phyloP scores from a whole-genome alignment of 2,113 vertebrate species.

The Urocolius indicus region DNA sequence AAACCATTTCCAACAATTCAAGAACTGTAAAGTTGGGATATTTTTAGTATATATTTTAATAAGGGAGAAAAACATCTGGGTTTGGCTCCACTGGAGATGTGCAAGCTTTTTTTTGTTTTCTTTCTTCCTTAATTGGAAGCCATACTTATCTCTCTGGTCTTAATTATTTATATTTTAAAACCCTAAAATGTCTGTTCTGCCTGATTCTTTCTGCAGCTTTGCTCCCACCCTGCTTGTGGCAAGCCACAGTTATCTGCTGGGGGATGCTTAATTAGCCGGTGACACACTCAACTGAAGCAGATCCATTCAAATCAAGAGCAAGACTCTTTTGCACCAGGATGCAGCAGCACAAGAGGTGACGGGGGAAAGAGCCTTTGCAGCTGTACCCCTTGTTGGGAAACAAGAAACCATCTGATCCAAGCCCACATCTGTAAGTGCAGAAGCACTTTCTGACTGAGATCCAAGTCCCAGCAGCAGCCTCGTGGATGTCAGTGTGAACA shows the following conservation, averaged over 20 bases:
- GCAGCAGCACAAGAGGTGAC: background rate
- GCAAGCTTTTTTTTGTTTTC: background rate
- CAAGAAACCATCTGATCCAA: background rate
- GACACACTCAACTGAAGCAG: background rate
- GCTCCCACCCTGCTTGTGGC: background rate
- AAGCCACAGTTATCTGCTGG: background rate
- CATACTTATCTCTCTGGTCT: constrained; percentile 3
- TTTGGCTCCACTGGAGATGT: constrained; percentile 36
- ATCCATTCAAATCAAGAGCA: background rate
- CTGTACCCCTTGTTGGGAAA: background rate
- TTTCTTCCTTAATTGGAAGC: constrained; percentile 16
- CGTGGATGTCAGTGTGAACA: background rate
- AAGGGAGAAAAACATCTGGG: constrained; percentile 61
- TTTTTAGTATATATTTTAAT: constrained; percentile 65
- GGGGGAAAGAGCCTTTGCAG: background rate
- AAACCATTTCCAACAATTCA: constrained; percentile 65
- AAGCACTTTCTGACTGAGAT: background rate
- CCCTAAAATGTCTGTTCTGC: background rate
- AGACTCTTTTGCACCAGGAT: background rate
- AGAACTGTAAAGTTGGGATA: constrained; percentile 56
- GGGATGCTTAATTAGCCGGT: background rate
- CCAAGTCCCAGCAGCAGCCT: background rate
- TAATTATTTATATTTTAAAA: constrained; percentile 30
- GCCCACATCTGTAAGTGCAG: background rate
- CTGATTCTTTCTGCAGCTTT: background rate